phyloP scores from a whole-genome alignment of 2,113 vertebrate species.

The Dendrocopos noguchii region DNA sequence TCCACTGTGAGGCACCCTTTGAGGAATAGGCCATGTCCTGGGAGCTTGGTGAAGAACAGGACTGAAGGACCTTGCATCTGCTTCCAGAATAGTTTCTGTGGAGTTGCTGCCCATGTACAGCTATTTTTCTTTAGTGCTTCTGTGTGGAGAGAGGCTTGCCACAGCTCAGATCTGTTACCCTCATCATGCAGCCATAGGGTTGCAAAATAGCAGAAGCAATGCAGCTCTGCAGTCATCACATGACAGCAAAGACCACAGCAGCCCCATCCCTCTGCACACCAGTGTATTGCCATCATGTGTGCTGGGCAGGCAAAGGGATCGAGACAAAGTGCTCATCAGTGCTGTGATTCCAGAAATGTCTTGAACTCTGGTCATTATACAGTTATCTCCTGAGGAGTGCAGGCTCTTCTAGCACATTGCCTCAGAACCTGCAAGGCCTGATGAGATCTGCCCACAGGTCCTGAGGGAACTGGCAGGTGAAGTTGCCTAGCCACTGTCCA shows the following conservation, averaged over 20 bases:
- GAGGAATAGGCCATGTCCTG: neutral
- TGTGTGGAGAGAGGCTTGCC: neutral
- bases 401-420: no score
- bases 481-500: no score
- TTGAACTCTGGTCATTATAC: accelerated
- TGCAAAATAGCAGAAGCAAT: neutral
- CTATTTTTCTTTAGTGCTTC: neutral
- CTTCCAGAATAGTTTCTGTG: neutral
- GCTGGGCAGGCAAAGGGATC: neutral
- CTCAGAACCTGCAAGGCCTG: no score
- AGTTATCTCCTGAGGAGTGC: neutral
- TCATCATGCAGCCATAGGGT: neutral
- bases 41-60: neutral
- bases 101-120: neutral
- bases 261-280: neutral
- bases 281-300: accelerated
- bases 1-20: neutral
- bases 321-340: neutral
- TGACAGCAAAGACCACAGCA: accelerated
- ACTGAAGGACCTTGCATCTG: neutral
- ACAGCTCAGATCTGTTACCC: neutral
- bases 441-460: no score
- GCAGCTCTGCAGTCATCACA: neutral
- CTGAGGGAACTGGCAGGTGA: no score
- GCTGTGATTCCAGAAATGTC: neutral